Conservation (phyloP, 1,140 invertebrate genomes). For the Microplitis mediator region DNA sequence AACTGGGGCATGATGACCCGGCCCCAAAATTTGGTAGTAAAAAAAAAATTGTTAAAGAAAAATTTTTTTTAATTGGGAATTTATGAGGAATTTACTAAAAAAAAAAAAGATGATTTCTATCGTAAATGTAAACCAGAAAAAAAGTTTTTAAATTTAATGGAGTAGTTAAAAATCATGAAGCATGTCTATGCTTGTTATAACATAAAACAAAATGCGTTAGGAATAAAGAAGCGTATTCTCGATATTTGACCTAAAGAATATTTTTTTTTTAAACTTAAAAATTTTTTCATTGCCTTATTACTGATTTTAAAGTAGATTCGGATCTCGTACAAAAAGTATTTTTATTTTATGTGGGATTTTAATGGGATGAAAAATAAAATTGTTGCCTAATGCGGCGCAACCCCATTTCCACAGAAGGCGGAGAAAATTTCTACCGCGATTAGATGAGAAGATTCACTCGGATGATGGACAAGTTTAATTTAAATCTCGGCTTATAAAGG, state of each 20-base stretch:
- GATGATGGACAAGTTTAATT: not conserved
- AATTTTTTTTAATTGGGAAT: no score
- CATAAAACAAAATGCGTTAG: not conserved
- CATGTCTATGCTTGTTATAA: not conserved
- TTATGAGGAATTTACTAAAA: no score
- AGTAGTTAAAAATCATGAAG: not conserved
- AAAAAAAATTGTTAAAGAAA: no score
- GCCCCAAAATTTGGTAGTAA: no score
- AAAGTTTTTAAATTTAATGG: no score
- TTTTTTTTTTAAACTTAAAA: no score
- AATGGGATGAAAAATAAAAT: constrained; percentile 14
- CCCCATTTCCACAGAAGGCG: constrained; percentile 29
- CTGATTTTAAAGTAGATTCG: not conserved
- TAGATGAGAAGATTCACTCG: constrained; percentile 2
- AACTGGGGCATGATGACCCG: no score
- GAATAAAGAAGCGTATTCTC: not conserved
- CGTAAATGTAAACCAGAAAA: no score
- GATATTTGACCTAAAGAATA: not conserved
- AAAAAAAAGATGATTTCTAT: no score
- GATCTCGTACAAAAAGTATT: constrained; percentile 1
- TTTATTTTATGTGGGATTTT: not conserved
- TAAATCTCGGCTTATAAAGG: not conserved
- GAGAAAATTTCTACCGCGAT: constrained; percentile 25
- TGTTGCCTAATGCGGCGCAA: constrained; percentile 24
- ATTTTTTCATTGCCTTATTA: no score